Base-by-base conservation (phyloP, 1,140 invertebrate species). In the Ditylenchus dipsaci region DNA sequence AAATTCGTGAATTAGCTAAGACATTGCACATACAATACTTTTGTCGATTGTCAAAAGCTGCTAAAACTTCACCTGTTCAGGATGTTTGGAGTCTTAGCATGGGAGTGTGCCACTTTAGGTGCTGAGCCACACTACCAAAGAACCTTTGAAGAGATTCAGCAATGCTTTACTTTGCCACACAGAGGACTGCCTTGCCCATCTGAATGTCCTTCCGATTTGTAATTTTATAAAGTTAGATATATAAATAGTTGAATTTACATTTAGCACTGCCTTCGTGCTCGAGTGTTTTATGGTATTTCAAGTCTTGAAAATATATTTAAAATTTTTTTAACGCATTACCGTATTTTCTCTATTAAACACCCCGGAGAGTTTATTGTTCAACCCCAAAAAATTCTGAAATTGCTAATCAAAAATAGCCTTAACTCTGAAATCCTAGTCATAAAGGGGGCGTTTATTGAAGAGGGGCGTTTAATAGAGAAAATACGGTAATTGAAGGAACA, bases 71-170 rank as follows among this genome's bases (percentile, higher is more conserved):
- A 23, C 7, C 29, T 21, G 23, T 64, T 27, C 30, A 75, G 75
- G 76, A 77, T 77, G 76, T 77, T 77, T 60, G 76, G 76, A n/a
- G 76, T 77, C 0, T 71, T 77, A 7, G 45, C 62, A 15, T 77
- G 77, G 76, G 76, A 77, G 59, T 77, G 76, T 38, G 76, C 76
- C 15, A 79, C 77, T n/a, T 64, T 79, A 13, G 77, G 77, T 1
- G 77, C 79, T 29, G 77, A 79, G 27, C 77, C 77, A 9, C 77
- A 79, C 59, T 79, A 66, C 61, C 77, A 79, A 63, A 47, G 74
- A 38, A 81, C 77, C 3, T 74, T 73, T 63, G 78, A 81, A 33
- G 77, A 79, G 42, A 79, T 79, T 33, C 67, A 72, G 29, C 43
- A 72, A 43, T 60, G 59, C 13, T 79, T 81, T 63, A 42, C n/a